Evolutionary conservation across 2,113 vertebrate genomes (phyloP), one percentile per base, ranked within the genome.

Genomic region (Tupaia tana): DNA sequence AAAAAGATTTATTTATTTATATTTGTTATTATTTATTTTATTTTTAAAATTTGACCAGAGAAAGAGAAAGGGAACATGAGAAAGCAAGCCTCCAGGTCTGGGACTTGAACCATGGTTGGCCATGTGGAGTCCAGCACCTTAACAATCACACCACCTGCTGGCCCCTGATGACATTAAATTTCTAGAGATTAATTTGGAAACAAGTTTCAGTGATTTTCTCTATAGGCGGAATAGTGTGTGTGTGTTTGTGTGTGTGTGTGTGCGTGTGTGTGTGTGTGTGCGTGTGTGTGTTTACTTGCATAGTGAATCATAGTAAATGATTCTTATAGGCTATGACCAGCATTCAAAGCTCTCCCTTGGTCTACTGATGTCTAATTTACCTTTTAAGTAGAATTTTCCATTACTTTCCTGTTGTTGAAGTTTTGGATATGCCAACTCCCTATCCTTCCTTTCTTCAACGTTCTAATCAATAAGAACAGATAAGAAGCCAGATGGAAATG

Each of bases 181-280:
- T 95, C 67, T 31, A 87, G 8, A 90, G 34, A 86, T 93, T 83
- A 91, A 75, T 66, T 89, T 95, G 78, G 71, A 94, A 94, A 91
- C 43, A 81, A 77, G 59, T 90, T 29, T 74, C 59, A 66, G 22
- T 89, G 34, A 89, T 89, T 95, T 96, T 11, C 79, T 93, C 13
- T 82, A 56, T 70, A 34, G 59, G 31, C 86, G 86, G 3, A 43
- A 43, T 43, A 74, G 34, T 6, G 2, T 52, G 27, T 31, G 31
- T 80, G 34, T 83, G 52, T 75, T 11, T 54, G 7, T 25, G 27
- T 64, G 34, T 6, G 2, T 52, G 27, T 31, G 31, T 80, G 34
- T 83, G 52, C 66, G 16, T 54, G 7, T 25, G 27, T 64, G 34
- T 25, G 58, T 59, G 56, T 24, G 31, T 69, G 56, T 6, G 2